phyloP scores from a whole-genome alignment of 35 echinoderm and acorn worm genomes.

The Strongylocentrotus purpuratus region DNA sequence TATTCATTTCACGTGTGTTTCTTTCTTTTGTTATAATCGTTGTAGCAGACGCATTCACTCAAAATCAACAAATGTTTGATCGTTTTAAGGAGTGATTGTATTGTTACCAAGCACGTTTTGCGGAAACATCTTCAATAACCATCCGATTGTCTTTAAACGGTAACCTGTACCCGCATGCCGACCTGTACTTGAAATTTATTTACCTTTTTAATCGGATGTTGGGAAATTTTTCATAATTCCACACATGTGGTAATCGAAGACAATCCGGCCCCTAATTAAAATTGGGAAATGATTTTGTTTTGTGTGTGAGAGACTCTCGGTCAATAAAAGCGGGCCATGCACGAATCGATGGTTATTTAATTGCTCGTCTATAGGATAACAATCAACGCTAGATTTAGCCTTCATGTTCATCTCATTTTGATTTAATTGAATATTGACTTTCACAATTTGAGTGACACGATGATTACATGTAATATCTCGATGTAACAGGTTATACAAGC shows the following conservation, averaged over 20 bases:
- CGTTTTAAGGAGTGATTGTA: not conserved
- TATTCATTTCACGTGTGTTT: conserved; percentile 9
- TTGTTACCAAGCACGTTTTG: not conserved
- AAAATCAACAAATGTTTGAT: not conserved
- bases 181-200: not conserved
- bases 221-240: not conserved
- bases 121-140: not conserved
- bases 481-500: not conserved
- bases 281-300: not conserved
- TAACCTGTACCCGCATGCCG: not conserved
- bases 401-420: not conserved
- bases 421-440: conserved; percentile 20
- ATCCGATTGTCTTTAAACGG: not conserved
- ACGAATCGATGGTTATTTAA: not conserved
- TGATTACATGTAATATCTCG: not conserved
- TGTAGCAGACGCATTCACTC: not conserved
- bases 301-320: not conserved
- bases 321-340: not conserved
- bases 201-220: conserved; percentile 3
- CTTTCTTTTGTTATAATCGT: not conserved
- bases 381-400: not conserved
- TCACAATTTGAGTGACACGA: conserved; percentile 10
- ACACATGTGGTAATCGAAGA: not conserved
- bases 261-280: not conserved
- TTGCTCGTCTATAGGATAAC: conserved; percentile 16